These are phyloP conservation scores for Phycodurus eques DNA, from an alignment of 2,113 vertebrate species.

Conservation along the genomic window DNA sequence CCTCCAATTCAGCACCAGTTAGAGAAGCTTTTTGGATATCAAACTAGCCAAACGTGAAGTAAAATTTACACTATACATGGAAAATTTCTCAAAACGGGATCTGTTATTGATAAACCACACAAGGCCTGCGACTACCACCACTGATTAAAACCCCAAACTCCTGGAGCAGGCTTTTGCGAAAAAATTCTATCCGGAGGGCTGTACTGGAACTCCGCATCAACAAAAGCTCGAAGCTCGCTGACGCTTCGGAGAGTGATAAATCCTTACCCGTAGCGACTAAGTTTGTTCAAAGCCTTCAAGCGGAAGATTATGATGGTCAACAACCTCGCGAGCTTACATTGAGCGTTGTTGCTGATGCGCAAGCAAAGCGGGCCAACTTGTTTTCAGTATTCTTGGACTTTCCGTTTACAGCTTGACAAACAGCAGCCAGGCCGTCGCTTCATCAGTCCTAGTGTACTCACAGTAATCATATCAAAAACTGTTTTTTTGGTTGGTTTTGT, in stretches of 20 bases:
- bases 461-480: slow-evolving; percentile 80
- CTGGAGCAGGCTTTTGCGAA: too few relatives aligned
- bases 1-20: too few relatives aligned
- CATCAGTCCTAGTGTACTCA: slow-evolving; percentile 69
- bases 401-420: slow-evolving; percentile 56
- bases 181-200: not conserved
- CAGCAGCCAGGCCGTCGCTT: slow-evolving; percentile 62
- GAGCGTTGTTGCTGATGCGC: slow-evolving; percentile 52
- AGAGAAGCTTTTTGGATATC: too few relatives aligned
- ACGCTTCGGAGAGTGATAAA: not conserved
- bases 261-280: not conserved
- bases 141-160: too few relatives aligned
- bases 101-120: too few relatives aligned
- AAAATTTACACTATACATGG: too few relatives aligned
- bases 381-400: slow-evolving; percentile 75
- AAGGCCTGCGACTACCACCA: too few relatives aligned
- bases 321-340: not conserved
- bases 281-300: not conserved
- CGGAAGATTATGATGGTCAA: not conserved
- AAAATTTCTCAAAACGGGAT: too few relatives aligned
- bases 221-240: too few relatives aligned
- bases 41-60: too few relatives aligned
- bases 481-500: slow-evolving; percentile 49
- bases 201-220: not conserved
- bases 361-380: slow-evolving; percentile 47